phyloP scores from a whole-genome alignment of 2,888 invertebrate species.

The Caenorhabditis zanzibari region DNA sequence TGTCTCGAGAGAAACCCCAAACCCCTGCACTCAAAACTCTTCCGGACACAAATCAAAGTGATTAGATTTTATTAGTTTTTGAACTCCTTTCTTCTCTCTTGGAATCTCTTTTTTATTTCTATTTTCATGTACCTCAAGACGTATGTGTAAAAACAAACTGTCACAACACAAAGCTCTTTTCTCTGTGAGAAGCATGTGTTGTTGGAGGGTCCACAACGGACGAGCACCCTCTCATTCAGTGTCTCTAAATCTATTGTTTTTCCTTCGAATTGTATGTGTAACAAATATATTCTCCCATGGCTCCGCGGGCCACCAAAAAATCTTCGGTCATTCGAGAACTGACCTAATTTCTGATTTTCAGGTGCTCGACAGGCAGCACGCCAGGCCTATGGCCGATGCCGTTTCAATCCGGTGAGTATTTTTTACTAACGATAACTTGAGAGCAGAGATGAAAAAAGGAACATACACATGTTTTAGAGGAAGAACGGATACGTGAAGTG shows the following conservation, averaged over 20 bases:
- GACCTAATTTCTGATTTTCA: conserved; percentile 37
- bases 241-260: conserved; percentile 63
- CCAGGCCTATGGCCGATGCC: conserved; percentile 71
- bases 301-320: background rate
- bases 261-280: conserved; percentile 55
- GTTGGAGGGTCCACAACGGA: conserved; percentile 17
- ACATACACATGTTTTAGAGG: conserved; percentile 67
- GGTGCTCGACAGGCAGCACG: conserved; percentile 69
- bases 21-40: background rate
- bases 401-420: conserved; percentile 63
- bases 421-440: background rate
- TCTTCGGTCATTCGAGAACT: background rate
- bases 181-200: conserved; percentile 40
- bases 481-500: conserved; percentile 78
- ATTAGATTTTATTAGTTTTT: conserved; percentile 21
- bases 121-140: conserved; percentile 43
- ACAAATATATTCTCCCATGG: conserved; percentile 35
- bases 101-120: background rate
- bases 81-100: background rate
- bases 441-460: conserved; percentile 8
- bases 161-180: conserved; percentile 46
- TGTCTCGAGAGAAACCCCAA: background rate
- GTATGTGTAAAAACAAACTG: conserved; percentile 61
- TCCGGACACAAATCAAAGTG: conserved; percentile 37
- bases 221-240: conserved; percentile 23